phyloP scores from a whole-genome alignment of 92 coral and sea anemone species.

The Anthopleura xanthogrammica region DNA sequence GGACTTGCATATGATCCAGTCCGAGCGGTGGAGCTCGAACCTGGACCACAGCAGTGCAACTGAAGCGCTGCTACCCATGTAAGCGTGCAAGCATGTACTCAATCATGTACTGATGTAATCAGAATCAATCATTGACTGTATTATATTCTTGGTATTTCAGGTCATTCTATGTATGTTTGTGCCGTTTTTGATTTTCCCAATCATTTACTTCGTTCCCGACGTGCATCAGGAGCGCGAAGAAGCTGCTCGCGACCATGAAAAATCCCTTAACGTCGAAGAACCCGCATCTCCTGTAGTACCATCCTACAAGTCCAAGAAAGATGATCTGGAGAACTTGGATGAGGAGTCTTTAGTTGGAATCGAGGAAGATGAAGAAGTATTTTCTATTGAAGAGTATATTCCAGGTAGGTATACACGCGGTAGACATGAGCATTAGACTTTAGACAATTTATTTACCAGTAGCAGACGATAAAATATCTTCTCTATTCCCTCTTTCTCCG shows the following conservation, averaged over 20 bases:
- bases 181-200: conserved; percentile 80
- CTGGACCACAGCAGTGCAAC: too few species aligned
- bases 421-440: too few species aligned
- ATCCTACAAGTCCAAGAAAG: conserved; percentile 31
- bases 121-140: too few species aligned
- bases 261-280: conserved; percentile 30
- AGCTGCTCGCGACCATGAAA: conserved; percentile 46
- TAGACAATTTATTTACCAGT: too few species aligned
- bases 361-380: conserved; percentile 47
- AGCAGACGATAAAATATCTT: too few species aligned
- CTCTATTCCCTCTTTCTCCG: too few species aligned
- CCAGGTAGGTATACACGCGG: too few species aligned
- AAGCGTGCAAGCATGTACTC: too few species aligned
- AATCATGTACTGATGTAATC: too few species aligned
- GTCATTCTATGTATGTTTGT: conserved; percentile 64
- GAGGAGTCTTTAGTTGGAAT: conserved; percentile 50
- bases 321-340: conserved; percentile 13
- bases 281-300: not conserved
- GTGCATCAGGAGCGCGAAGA: conserved; percentile 74
- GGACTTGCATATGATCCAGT: too few species aligned
- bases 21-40: too few species aligned
- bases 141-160: conserved; percentile 16
- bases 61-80: too few species aligned
- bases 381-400: conserved; percentile 50
- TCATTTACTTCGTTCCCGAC: conserved; percentile 90